Evolutionary conservation across 2,113 vertebrate genomes (phyloP).

Genomic region (Cephalophus harveyi): DNA sequence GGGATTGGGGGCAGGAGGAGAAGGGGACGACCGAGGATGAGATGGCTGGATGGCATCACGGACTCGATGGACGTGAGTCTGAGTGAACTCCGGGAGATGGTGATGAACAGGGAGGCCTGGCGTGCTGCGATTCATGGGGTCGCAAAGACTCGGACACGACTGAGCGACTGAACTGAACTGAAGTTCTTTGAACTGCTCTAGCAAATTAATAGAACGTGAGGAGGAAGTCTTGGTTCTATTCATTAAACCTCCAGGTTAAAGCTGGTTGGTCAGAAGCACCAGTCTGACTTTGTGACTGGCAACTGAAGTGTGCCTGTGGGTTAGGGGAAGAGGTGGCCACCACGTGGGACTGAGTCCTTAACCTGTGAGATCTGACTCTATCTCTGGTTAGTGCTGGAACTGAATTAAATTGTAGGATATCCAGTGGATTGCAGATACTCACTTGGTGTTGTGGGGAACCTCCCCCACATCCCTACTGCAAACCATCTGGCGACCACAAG

Average conservation of each 20-base stretch:
- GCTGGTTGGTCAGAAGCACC: neutral
- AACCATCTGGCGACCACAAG: neutral
- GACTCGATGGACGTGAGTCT: too few relatives aligned
- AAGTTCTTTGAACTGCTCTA: neutral
- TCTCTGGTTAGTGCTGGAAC: neutral
- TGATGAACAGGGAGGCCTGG: too few relatives aligned
- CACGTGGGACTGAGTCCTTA: neutral
- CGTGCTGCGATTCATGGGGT: too few relatives aligned
- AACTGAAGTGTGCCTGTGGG: neutral
- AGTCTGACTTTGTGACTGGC: neutral
- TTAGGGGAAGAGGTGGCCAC: neutral
- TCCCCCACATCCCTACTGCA: neutral
- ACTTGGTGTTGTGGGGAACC: neutral
- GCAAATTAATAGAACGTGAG: neutral
- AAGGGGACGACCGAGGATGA: too few relatives aligned
- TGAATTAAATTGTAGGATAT: neutral
- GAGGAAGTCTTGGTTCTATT: neutral
- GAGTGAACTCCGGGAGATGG: too few relatives aligned
- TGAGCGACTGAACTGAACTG: too few relatives aligned
- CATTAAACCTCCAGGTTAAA: neutral
- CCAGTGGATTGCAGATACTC: neutral
- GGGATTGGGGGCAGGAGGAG: too few relatives aligned
- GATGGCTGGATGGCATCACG: too few relatives aligned
- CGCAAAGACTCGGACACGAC: too few relatives aligned
- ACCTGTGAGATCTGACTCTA: neutral